Conservation (phyloP, 2,888 invertebrate species). For the Sericinus montela region DNA sequence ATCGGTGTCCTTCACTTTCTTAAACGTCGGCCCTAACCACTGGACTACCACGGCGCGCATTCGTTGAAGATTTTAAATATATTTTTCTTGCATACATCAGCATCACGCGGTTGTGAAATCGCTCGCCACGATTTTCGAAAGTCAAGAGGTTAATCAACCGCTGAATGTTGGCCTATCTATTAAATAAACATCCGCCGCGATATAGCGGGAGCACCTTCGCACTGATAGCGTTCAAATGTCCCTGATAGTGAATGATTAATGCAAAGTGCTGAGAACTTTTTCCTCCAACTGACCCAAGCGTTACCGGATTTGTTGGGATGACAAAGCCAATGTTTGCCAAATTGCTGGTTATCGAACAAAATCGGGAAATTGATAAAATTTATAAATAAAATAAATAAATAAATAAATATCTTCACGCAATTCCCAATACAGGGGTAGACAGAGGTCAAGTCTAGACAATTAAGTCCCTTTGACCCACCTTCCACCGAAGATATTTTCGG, state of each 20-base stretch:
- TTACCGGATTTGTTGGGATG: constrained; percentile 1
- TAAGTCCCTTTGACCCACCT: too few relatives aligned
- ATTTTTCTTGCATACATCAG: too few relatives aligned
- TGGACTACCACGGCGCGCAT: too few relatives aligned
- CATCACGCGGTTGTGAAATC: not conserved
- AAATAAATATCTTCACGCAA: too few relatives aligned
- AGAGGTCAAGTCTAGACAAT: too few relatives aligned
- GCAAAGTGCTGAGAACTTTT: constrained; percentile 14
- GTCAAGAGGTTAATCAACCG: constrained; percentile 36
- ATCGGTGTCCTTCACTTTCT: too few relatives aligned
- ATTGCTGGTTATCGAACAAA: not conserved
- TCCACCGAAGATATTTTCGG: too few relatives aligned
- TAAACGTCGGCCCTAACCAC: too few relatives aligned
- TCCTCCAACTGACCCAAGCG: not conserved
- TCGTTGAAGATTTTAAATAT: too few relatives aligned
- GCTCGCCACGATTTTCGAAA: constrained; percentile 16
- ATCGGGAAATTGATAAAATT: too few relatives aligned
- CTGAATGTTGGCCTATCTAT: constrained; percentile 42
- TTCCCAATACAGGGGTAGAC: too few relatives aligned
- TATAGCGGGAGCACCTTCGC: constrained; percentile 47
- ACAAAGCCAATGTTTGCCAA: not conserved
- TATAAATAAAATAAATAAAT: too few relatives aligned
- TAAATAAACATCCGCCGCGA: constrained; percentile 54
- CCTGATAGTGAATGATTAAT: constrained; percentile 31
- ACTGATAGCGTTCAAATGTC: constrained; percentile 37